These are phyloP conservation scores for Operophtera brumata DNA, from an alignment of 2,888 invertebrate genomes.

Conservation along the genomic window DNA sequence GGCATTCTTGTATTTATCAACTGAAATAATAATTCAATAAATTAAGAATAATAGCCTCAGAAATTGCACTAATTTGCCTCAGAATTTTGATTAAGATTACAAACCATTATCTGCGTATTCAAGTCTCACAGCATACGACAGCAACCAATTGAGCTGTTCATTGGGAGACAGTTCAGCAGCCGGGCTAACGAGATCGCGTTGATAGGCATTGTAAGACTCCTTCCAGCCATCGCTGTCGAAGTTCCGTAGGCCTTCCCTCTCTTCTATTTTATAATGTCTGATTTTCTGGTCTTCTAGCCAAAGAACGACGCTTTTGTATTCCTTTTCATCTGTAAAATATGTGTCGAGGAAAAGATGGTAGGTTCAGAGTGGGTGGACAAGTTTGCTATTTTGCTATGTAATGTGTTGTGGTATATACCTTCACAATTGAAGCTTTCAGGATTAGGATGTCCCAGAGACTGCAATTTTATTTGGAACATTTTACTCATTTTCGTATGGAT, in stretches of 20 bases:
- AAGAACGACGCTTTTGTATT: slow-evolving; percentile 88
- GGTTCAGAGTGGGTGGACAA: neutral
- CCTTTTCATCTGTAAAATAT: slow-evolving; percentile 84
- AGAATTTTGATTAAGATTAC: neutral
- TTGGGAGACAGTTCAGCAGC: slow-evolving; percentile 74
- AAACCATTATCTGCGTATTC: slow-evolving; percentile 91
- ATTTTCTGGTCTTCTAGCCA: slow-evolving; percentile 98
- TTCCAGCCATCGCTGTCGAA: slow-evolving; percentile 86
- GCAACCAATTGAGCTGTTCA: slow-evolving; percentile 91
- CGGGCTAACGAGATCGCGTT: slow-evolving; percentile 88
- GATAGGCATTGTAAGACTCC: slow-evolving; percentile 85
- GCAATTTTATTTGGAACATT: slow-evolving; percentile 89
- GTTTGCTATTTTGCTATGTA: neutral
- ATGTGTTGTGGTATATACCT: slow-evolving; percentile 79
- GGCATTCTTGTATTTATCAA: slow-evolving; percentile 85
- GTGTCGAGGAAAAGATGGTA: neutral
- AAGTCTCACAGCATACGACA: slow-evolving; percentile 90
- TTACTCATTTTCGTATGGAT: slow-evolving; percentile 38
- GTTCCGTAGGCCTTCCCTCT: slow-evolving; percentile 86
- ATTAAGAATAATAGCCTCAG: neutral
- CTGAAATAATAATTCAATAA: slow-evolving; percentile 64
- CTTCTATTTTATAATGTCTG: slow-evolving; percentile 91
- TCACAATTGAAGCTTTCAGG: slow-evolving; percentile 85
- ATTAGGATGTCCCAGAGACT: slow-evolving; percentile 88
- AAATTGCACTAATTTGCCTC: too few species aligned